Percentiles rank a stretch among this genome's conserved stretches.
Conservation (phyloP, 2,113 vertebrate genomes). For the Perca fluviatilis region DNA sequence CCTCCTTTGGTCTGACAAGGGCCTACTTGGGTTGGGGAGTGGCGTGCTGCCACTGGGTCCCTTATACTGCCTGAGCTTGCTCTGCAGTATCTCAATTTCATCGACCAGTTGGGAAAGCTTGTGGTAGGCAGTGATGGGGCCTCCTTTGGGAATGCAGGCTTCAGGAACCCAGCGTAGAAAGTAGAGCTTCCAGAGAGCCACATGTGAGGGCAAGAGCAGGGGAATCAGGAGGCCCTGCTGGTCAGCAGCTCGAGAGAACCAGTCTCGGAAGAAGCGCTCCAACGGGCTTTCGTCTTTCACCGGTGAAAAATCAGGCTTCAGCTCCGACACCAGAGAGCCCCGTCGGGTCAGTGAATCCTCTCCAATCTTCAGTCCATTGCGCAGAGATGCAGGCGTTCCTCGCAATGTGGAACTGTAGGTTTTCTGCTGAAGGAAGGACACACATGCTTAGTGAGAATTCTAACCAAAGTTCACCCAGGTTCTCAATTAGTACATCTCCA, state of each 20-base stretch:
- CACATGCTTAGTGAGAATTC: background rate
- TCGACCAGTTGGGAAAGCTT: conserved; percentile 91
- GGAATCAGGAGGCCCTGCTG: conserved; percentile 91
- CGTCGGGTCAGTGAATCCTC: conserved; percentile 86
- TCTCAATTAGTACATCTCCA: background rate
- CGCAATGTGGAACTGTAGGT: conserved; percentile 91
- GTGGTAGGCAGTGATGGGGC: conserved; percentile 89
- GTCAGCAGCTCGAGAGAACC: conserved; percentile 89
- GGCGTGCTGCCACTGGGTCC: conserved; percentile 71
- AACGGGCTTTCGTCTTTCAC: conserved; percentile 77
- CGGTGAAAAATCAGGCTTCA: conserved; percentile 84
- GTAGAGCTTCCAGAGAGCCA: conserved; percentile 95
- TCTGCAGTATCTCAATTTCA: conserved; percentile 90
- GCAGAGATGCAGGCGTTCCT: conserved; percentile 83
- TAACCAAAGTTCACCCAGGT: too few species aligned
- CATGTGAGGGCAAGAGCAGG: conserved; percentile 85
- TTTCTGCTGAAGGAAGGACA: conserved; percentile 83
- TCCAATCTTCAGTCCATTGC: conserved; percentile 87
- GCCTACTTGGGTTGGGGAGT: conserved; percentile 64
- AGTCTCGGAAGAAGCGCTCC: conserved; percentile 90
- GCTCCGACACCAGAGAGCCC: conserved; percentile 88
- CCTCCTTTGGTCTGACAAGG: conserved; percentile 83
- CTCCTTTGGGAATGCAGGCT: conserved; percentile 90
- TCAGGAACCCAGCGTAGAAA: conserved; percentile 98
- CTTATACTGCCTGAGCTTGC: conserved; percentile 87